These are phyloP conservation scores for Garrulus glandarius DNA, from an alignment of 2,797 vertebrate species.

Conservation along the genomic window DNA sequence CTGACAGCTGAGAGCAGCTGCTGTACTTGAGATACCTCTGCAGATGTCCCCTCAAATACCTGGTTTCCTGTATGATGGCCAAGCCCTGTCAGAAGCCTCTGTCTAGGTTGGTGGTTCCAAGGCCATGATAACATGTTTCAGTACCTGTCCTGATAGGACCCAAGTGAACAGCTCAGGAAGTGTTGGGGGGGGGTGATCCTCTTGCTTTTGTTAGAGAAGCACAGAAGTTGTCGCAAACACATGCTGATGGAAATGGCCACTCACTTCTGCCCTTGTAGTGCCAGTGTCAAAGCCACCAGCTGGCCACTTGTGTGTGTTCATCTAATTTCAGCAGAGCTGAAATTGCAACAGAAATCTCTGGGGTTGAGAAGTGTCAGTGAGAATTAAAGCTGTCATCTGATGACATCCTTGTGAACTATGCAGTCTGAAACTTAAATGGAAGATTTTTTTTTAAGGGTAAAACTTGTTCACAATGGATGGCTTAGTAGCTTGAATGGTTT, in stretches of 20 bases:
- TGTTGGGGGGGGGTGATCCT: neutral
- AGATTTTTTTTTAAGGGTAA: neutral
- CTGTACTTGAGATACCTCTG: neutral
- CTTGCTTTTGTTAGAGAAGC: neutral
- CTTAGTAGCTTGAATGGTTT: neutral
- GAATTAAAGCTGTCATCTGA: neutral
- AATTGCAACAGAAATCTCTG: neutral
- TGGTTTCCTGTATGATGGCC: neutral
- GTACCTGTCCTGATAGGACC: neutral
- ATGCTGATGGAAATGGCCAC: neutral
- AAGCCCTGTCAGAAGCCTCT: neutral
- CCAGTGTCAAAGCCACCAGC: neutral
- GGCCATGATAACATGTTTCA: neutral
- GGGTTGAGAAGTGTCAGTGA: neutral
- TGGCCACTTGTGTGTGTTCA: accelerated
- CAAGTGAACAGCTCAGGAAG: neutral
- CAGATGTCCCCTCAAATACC: neutral
- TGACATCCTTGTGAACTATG: neutral
- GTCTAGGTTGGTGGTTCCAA: neutral
- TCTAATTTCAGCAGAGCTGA: neutral
- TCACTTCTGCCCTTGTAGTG: neutral
- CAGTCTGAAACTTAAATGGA: neutral
- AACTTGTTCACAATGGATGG: neutral
- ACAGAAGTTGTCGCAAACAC: neutral
- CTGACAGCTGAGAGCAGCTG: neutral